These are phyloP conservation scores for Caenorhabditis brenneri DNA, from an alignment of 1,140 invertebrate genomes.

Conservation along the genomic window DNA sequence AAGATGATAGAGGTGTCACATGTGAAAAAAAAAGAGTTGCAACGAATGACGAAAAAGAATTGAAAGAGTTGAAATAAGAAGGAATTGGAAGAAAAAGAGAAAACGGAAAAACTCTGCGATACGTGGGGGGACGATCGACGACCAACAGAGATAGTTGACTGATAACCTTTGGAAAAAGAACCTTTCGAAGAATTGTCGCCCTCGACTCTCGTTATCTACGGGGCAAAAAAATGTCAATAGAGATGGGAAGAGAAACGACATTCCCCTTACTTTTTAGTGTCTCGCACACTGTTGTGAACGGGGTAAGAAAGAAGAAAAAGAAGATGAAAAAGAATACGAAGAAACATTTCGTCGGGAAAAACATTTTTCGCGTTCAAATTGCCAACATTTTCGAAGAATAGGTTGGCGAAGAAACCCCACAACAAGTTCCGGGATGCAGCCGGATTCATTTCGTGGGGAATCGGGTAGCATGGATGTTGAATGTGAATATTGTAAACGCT, in stretches of 20 bases:
- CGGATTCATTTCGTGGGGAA: no score
- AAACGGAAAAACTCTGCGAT: not conserved
- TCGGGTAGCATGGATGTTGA: no score
- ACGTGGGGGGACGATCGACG: not conserved
- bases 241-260: conserved; percentile 7
- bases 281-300: conserved; percentile 8
- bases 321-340: conserved; percentile 3
- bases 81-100: not conserved
- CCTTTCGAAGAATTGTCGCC: conserved; percentile 24
- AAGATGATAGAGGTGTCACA: not conserved
- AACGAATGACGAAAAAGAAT: conserved; percentile 6
- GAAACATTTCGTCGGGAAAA: conserved; percentile 28
- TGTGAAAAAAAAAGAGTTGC: conserved; percentile 40
- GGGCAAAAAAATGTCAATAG: conserved; percentile 27
- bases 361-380: conserved; percentile 2
- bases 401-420: not conserved
- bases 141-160: not conserved
- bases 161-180: conserved; percentile 18
- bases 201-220: not conserved
- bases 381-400: not conserved
- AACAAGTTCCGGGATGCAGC: no score
- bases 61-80: not conserved
- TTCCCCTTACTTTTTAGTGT: conserved; percentile 37
- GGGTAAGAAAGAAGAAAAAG: not conserved
- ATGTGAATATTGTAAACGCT: no score